Evolutionary conservation across 1,140 invertebrate genomes (phyloP).

Genomic region (Diprion similis): DNA sequence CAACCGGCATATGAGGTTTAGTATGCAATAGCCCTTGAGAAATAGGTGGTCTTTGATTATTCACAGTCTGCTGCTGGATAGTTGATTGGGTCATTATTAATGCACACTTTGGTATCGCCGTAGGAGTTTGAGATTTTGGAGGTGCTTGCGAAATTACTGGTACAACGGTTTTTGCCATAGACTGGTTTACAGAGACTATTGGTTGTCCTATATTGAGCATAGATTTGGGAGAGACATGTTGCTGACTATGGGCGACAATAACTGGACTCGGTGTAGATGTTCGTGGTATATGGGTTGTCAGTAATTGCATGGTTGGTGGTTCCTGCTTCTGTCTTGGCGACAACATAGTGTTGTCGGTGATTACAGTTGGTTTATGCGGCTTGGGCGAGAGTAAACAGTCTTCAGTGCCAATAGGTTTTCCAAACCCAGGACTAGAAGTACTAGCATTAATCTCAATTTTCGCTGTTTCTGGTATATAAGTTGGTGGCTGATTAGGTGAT

Average conservation of each 20-base stretch:
- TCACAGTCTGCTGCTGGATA: slow-evolving; percentile 2
- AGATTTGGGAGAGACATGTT: slow-evolving; percentile 26
- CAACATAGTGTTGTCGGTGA: slow-evolving; percentile 37
- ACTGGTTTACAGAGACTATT: slow-evolving; percentile 34
- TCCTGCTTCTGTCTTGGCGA: slow-evolving; percentile 54
- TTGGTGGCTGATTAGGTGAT: slow-evolving; percentile 58
- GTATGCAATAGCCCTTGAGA: slow-evolving; percentile 32
- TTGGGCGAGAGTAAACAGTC: slow-evolving; percentile 37
- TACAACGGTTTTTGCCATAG: slow-evolving; percentile 50
- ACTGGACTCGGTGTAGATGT: slow-evolving; percentile 62
- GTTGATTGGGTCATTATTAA: slow-evolving; percentile 17
- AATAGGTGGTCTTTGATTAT: slow-evolving; percentile 20
- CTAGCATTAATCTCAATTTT: slow-evolving; percentile 55
- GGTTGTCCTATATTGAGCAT: slow-evolving; percentile 38
- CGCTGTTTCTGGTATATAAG: slow-evolving; percentile 58
- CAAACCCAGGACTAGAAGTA: slow-evolving; percentile 45
- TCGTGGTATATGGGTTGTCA: slow-evolving; percentile 50
- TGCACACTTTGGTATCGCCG: slow-evolving; percentile 10
- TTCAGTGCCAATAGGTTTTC: slow-evolving; percentile 37
- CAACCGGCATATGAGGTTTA: slow-evolving; percentile 46
- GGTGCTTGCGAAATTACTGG: slow-evolving; percentile 41
- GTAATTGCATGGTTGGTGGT: slow-evolving; percentile 43
- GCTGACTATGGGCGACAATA: slow-evolving; percentile 57
- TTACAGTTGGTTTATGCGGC: slow-evolving; percentile 34
- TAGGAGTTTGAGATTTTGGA: slow-evolving; percentile 10